Evolutionary conservation across 2,888 invertebrate genomes (phyloP).

Genomic region (Lissocephala sabroskyi): DNA sequence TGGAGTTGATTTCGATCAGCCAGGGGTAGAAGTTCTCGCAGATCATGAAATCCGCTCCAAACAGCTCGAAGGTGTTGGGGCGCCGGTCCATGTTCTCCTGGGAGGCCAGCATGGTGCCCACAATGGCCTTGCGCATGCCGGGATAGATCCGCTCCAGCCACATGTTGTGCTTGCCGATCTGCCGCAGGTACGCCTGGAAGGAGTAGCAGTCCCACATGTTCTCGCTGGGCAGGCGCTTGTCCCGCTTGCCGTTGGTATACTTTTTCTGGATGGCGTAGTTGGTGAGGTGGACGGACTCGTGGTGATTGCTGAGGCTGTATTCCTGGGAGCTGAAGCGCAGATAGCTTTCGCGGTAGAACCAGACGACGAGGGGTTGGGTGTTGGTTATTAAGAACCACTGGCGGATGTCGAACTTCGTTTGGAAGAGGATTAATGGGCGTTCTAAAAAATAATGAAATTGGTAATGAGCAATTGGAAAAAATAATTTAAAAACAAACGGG

Average conservation of each 20-base stretch:
- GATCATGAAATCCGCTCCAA: slow-evolving; percentile 96
- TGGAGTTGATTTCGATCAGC: slow-evolving; percentile 95
- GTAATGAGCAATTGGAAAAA: no score
- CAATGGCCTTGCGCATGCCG: slow-evolving; percentile 83
- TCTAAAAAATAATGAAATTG: slow-evolving; percentile 74
- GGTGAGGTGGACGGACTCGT: slow-evolving; percentile 93
- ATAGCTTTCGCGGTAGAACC: slow-evolving; percentile 96
- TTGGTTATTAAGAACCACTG: slow-evolving; percentile 96
- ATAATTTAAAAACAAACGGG: no score
- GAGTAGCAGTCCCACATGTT: slow-evolving; percentile 96
- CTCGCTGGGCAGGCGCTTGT: slow-evolving; percentile 86
- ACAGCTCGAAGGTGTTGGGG: slow-evolving; percentile 91
- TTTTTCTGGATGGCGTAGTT: slow-evolving; percentile 95
- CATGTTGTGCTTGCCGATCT: slow-evolving; percentile 81
- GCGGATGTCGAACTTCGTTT: slow-evolving; percentile 95
- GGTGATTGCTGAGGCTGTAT: slow-evolving; percentile 88
- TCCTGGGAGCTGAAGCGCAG: slow-evolving; percentile 92
- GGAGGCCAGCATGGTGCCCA: slow-evolving; percentile 88
- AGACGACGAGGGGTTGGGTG: slow-evolving; percentile 90
- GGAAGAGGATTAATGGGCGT: slow-evolving; percentile 88
- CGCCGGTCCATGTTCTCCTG: slow-evolving; percentile 87
- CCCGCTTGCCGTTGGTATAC: slow-evolving; percentile 82
- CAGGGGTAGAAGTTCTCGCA: slow-evolving; percentile 90
- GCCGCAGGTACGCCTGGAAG: slow-evolving; percentile 76
- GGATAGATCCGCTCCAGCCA: slow-evolving; percentile 92